Conservation (phyloP, 1,140 invertebrate genomes). For the Philotrypesis tridentata region DNA sequence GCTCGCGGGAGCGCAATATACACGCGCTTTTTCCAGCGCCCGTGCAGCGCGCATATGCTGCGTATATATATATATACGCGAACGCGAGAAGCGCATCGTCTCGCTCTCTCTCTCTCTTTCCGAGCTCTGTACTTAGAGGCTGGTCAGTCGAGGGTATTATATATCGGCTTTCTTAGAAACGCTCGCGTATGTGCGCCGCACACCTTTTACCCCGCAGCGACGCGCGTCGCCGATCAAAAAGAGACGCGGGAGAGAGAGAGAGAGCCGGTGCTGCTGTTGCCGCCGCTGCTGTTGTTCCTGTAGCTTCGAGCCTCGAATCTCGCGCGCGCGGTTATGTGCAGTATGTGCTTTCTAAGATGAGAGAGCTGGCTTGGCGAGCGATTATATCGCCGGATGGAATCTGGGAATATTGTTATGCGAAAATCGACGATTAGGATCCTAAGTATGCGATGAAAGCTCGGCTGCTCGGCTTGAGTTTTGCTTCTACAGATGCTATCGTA, state of each 20-base stretch:
- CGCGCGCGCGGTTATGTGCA: neutral
- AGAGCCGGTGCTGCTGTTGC: neutral
- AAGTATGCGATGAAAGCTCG: neutral
- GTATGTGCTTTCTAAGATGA: neutral
- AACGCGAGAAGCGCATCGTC: too few relatives aligned
- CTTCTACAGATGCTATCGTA: neutral
- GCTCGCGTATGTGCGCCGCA: neutral
- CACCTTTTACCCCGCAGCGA: constrained; percentile 24
- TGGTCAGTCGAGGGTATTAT: neutral
- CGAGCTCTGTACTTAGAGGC: constrained; percentile 21
- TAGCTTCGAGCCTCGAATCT: too few relatives aligned
- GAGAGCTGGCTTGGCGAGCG: neutral
- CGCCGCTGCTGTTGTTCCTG: too few relatives aligned
- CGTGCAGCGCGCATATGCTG: too few relatives aligned
- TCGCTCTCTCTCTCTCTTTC: too few relatives aligned
- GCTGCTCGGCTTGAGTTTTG: neutral
- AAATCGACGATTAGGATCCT: neutral
- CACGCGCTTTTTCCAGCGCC: too few relatives aligned
- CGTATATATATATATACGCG: neutral
- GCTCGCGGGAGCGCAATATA: constrained; percentile 6
- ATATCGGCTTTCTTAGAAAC: constrained; percentile 25
- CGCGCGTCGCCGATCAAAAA: constrained; percentile 29
- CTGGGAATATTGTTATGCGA: neutral
- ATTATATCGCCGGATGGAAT: neutral
- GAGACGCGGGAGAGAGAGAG: neutral